These are phyloP conservation scores for Sardina pilchardus DNA, from an alignment of 2,113 vertebrate genomes.

Conservation along the genomic window DNA sequence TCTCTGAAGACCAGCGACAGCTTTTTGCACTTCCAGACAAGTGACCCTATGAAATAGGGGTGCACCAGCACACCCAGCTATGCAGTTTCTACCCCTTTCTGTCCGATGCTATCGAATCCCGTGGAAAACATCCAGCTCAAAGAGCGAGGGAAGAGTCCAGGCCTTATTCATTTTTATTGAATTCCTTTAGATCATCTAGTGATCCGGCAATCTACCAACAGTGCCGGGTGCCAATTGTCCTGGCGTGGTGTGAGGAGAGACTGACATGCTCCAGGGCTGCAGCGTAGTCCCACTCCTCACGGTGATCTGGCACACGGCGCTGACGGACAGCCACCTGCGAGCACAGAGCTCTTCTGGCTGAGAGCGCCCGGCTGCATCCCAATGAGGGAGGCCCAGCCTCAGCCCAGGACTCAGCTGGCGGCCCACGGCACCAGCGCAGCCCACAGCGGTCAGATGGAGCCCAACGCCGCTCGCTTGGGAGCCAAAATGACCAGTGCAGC, in stretches of 20 bases:
- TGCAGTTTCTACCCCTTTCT: neutral
- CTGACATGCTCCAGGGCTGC: neutral
- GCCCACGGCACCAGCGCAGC: neutral
- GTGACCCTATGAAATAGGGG: neutral
- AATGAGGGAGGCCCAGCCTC: neutral
- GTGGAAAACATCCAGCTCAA: neutral
- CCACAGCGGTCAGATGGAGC: neutral
- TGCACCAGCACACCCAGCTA: neutral
- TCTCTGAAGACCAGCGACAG: slow-evolving; percentile 7
- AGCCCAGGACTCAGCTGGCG: neutral
- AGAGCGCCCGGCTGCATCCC: neutral
- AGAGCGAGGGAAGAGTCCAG: neutral
- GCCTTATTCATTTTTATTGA: slow-evolving; percentile 2
- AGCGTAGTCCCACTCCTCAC: neutral
- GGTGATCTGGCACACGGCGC: neutral
- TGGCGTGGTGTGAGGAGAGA: neutral
- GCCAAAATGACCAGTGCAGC: neutral
- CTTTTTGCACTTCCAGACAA: slow-evolving; percentile 17
- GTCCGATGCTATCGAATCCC: neutral
- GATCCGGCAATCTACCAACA: neutral
- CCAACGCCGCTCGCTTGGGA: neutral
- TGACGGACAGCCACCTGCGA: neutral
- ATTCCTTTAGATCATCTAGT: neutral
- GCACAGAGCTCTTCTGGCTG: neutral
- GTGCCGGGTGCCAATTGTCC: neutral